Percentiles rank a stretch among this genome's conserved stretches.
Conservation (phyloP, 2,888 invertebrate genomes). For the Meandrusa payeni region DNA sequence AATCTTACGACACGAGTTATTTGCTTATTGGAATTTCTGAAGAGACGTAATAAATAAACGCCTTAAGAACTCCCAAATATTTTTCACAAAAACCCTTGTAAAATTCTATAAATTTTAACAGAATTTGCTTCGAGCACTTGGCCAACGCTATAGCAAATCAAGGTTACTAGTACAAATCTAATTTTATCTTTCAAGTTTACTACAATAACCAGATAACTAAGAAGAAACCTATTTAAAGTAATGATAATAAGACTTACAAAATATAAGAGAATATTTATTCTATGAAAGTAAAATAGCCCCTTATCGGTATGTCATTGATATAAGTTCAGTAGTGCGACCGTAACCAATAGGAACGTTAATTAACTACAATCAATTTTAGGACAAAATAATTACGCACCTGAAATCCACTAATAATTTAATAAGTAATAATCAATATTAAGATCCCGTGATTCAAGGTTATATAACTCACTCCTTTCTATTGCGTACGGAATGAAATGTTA, state of each 20-base stretch:
- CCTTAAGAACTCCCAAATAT: too few relatives aligned
- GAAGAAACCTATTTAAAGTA: neutral
- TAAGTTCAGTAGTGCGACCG: slow-evolving; percentile 5
- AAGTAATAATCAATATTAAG: slow-evolving; percentile 63
- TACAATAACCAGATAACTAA: too few relatives aligned
- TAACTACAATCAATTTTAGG: slow-evolving; percentile 7
- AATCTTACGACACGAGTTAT: too few relatives aligned
- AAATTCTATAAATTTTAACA: too few relatives aligned
- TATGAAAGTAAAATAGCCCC: slow-evolving; percentile 6
- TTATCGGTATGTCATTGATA: slow-evolving; percentile 21
- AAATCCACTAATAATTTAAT: slow-evolving; percentile 36
- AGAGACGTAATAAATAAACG: too few relatives aligned
- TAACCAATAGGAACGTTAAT: slow-evolving; percentile 8
- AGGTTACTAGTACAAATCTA: slow-evolving; percentile 23
- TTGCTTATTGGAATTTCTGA: too few relatives aligned
- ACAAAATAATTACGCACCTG: slow-evolving; percentile 31
- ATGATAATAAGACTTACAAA: neutral
- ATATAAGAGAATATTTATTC: too few relatives aligned
- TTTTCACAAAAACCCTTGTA: too few relatives aligned
- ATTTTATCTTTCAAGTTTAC: slow-evolving; percentile 10
- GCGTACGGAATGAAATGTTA: slow-evolving; percentile 46
- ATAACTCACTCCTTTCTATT: slow-evolving; percentile 69
- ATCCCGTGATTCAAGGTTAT: slow-evolving; percentile 81
- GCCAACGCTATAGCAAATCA: slow-evolving; percentile 14
- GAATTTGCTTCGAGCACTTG: slow-evolving; percentile 10